Evolutionary conservation across 1,140 invertebrate species (phyloP).

Genomic region (Oscheius sp.): DNA sequence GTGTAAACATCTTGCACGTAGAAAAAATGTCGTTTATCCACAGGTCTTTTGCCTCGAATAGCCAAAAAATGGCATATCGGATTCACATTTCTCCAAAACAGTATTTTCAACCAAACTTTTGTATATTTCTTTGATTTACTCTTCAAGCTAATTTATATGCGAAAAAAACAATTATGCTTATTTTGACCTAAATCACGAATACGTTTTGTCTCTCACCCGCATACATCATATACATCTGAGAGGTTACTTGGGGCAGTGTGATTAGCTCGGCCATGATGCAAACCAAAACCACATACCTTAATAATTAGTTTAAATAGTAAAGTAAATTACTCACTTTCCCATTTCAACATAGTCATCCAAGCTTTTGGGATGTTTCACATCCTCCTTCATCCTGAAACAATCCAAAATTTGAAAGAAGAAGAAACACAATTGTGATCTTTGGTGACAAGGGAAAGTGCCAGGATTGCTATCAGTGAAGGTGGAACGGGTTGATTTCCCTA

Average conservation of each 20-base stretch:
- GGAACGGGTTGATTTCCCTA: constrained; percentile 5
- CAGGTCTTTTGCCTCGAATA: too few species aligned
- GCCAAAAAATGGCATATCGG: too few species aligned
- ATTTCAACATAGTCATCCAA: constrained; percentile 30
- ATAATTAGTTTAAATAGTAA: background rate
- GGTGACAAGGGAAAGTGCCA: background rate
- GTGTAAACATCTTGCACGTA: background rate
- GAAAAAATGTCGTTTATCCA: background rate
- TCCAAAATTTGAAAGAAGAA: background rate
- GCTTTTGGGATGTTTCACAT: background rate
- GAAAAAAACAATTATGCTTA: constrained; percentile 11
- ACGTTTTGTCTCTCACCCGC: too few species aligned
- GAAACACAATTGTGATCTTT: constrained; percentile 3
- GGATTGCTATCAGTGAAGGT: background rate
- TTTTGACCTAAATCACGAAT: too few species aligned
- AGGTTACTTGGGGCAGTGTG: constrained; percentile 22
- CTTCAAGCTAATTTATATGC: background rate
- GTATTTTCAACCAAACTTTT: background rate
- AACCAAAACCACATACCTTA: constrained; percentile 11
- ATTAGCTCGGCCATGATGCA: constrained; percentile 22
- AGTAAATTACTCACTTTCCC: background rate
- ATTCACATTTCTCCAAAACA: background rate
- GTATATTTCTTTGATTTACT: background rate
- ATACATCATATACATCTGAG: constrained; percentile 34
- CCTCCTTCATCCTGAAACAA: background rate